Evolutionary conservation across 2,888 invertebrate species (phyloP).

Genomic region (Drosophila subsilvestris): DNA sequence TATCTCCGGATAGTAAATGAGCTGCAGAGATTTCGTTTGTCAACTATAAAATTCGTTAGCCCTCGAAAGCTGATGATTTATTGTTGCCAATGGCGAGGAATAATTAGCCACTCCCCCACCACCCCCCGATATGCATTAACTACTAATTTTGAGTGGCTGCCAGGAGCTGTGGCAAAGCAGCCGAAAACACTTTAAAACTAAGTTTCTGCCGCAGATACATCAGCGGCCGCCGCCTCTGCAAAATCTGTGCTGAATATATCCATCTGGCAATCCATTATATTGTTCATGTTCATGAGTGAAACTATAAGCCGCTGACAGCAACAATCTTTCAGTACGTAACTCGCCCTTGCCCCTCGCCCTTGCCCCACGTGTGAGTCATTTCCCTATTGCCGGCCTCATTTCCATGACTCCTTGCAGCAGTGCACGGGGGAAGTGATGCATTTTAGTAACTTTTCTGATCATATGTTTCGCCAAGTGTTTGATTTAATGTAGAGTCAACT

Average conservation of each 20-base stretch:
- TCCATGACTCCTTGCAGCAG: constrained; percentile 16
- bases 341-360: background rate
- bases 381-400: constrained; percentile 9
- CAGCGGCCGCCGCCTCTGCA: background rate
- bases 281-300: background rate
- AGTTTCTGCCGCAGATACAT: background rate
- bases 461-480: constrained; percentile 45
- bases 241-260: background rate
- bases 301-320: background rate
- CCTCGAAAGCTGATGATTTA: background rate
- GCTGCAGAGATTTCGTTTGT: background rate
- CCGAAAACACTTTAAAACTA: too few species aligned
- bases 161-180: too few species aligned
- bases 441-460: constrained; percentile 28
- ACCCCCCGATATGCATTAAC: background rate
- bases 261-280: background rate
- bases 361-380: background rate
- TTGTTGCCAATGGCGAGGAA: background rate
- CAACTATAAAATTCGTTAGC: background rate
- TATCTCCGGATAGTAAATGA: background rate
- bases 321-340: background rate
- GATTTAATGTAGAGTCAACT: constrained; percentile 39
- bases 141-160: background rate
- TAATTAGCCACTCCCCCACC: background rate
- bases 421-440: background rate